Evolutionary conservation across 2,797 vertebrate genomes (phyloP).

Genomic region (Syngnathus acus): DNA sequence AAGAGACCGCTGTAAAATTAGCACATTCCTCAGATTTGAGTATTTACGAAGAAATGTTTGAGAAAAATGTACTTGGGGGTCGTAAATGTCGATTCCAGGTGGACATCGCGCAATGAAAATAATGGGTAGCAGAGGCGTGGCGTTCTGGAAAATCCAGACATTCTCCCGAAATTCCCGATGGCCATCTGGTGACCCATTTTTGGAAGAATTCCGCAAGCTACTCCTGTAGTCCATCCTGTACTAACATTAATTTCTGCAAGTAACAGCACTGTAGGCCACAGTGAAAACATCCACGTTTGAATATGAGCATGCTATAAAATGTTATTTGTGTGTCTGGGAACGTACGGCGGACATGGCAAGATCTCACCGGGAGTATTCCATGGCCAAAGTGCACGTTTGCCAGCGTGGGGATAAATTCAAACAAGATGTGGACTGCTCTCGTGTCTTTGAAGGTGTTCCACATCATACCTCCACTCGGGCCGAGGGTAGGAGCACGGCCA

Average conservation of each 20-base stretch:
- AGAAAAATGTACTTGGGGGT: too few species aligned
- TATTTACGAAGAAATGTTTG: too few species aligned
- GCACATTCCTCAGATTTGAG: too few species aligned
- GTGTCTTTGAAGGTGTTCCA: conserved; percentile 74
- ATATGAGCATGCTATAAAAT: conserved; percentile 16
- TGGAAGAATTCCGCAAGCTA: too few species aligned
- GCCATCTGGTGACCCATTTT: too few species aligned
- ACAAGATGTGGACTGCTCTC: conserved; percentile 70
- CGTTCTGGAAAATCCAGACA: too few species aligned
- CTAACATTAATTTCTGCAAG: background rate
- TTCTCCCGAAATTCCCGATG: too few species aligned
- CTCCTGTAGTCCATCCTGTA: background rate
- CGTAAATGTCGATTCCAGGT: too few species aligned
- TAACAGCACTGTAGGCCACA: conserved; percentile 51
- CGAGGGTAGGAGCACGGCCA: conserved; percentile 61
- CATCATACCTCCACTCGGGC: conserved; percentile 69
- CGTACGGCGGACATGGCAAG: conserved; percentile 14
- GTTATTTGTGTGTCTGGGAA: conserved; percentile 37
- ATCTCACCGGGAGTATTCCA: conserved; percentile 59
- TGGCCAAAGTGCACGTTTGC: conserved; percentile 61
- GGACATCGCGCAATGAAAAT: too few species aligned
- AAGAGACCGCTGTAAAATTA: too few species aligned
- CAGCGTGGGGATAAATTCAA: conserved; percentile 66
- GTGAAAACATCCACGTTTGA: conserved; percentile 37
- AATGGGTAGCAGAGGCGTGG: too few species aligned